Base-by-base conservation (phyloP, 2,113 vertebrate species). In the Myiopsitta monachus region DNA sequence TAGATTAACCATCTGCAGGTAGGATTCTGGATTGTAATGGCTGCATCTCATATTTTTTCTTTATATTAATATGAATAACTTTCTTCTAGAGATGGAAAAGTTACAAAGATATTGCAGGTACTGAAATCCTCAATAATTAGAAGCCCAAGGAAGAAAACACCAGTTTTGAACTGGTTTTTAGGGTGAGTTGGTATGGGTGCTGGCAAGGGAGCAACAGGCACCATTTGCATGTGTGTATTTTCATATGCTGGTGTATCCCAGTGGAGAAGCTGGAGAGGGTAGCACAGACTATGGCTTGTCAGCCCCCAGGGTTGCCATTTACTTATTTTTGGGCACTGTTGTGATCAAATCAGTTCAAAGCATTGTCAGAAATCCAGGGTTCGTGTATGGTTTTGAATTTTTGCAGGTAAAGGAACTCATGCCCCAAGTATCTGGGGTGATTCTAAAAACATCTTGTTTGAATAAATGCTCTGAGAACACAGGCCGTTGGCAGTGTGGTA, bases 401-500 rank as follows among this genome's bases (percentile, higher is more conserved):
- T 52, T 8, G 88, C 10, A 52, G 64, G 51, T 75, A 87, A 91
- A 92, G 19, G 49, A 94, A 93, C 54, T 66, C 57, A 14, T 55
- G 61, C 18, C 49, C 30, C 62, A 87, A 23, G 80, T 55, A 88
- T 73, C 91, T 87, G 76, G 63, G 67, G 47, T 10, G 4, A 30
- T 66, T 94, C 87, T 82, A 69, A 47, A 92, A 64, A 82, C 5
- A 11, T 43, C 19, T 70, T 93, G 14, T 94, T 91, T 64, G 63
- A 94, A 81, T 70, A 63, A 70, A 47, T 28, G 62, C 36, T 97
- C 85, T 57, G 68, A 82, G 96, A 91, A 94, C 69, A 44, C 7
- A 75, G 64, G 63, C 49, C 0, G 1, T 63, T 3, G 39, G 62
- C 79, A 88, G 89, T 94, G 95, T 82, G 91, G 69, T 90, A 70